A percentile compares a stretch with the other conserved stretches of the same genome.
Evolutionary conservation across 1,140 invertebrate species (phyloP).

Genomic region (Drosophila trapezifrons): DNA sequence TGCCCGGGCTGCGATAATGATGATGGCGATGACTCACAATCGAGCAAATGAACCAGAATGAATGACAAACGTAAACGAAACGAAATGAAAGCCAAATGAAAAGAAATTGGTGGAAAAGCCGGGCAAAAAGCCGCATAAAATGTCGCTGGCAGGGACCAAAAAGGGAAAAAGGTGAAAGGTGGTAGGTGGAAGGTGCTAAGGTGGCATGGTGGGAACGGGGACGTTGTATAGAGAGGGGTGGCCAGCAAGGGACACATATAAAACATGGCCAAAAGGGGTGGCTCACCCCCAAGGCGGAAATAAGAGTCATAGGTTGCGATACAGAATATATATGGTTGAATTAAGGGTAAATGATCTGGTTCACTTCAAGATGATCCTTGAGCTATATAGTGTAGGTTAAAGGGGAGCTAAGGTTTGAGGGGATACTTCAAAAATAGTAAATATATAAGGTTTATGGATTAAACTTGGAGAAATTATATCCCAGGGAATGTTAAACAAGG

Average conservation of each 20-base stretch:
- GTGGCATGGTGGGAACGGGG: no score
- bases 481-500: neutral
- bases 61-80: constrained; percentile 69
- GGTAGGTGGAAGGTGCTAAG: neutral
- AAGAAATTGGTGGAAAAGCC: constrained; percentile 19
- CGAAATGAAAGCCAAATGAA: constrained; percentile 52
- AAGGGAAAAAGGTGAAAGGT: constrained; percentile 13
- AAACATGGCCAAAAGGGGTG: constrained; percentile 17
- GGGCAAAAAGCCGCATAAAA: constrained; percentile 41
- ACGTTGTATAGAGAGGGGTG: neutral
- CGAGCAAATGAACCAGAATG: constrained; percentile 80
- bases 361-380: neutral
- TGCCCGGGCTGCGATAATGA: constrained; percentile 8
- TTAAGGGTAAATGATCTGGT: neutral
- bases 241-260: neutral
- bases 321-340: constrained; percentile 11
- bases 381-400: neutral
- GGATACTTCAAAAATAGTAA: neutral
- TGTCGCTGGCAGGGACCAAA: constrained; percentile 21
- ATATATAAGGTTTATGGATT: neutral
- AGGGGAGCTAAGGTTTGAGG: neutral
- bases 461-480: neutral
- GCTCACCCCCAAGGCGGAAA: constrained; percentile 11
- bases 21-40: constrained; percentile 71
- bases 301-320: constrained; percentile 1